Evolutionary conservation across 2,797 vertebrate genomes (phyloP).

Genomic region (Microtus obscurus): DNA sequence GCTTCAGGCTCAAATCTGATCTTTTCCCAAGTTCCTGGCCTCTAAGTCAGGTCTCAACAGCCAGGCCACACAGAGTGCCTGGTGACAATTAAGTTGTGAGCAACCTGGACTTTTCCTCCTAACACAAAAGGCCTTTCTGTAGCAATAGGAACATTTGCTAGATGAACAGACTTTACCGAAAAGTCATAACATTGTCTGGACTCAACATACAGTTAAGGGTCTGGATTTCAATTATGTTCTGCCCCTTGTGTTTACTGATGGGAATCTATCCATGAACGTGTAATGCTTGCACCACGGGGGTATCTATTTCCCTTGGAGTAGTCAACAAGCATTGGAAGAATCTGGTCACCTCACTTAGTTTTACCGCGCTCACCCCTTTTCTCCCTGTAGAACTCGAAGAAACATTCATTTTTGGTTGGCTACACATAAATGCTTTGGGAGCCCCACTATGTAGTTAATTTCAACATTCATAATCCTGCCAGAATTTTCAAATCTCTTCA

Average conservation of each 20-base stretch:
- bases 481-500: constrained; percentile 49
- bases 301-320: neutral
- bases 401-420: constrained; percentile 2
- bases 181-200: constrained; percentile 40
- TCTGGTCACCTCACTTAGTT: constrained; percentile 37
- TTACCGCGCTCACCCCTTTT: constrained; percentile 51
- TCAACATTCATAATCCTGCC: constrained; percentile 56
- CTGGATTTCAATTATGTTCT: constrained; percentile 25
- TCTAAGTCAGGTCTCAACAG: neutral
- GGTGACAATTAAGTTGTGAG: constrained; percentile 42
- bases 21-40: neutral
- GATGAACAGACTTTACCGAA: neutral
- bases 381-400: neutral
- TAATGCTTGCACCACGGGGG: neutral
- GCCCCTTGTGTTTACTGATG: constrained; percentile 24
- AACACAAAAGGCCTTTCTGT: constrained; percentile 41
- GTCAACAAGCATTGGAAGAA: constrained; percentile 17
- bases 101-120: constrained; percentile 38
- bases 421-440: constrained; percentile 52
- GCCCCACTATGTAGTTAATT: constrained; percentile 70
- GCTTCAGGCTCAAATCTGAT: neutral
- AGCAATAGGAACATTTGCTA: neutral
- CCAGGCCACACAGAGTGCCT: neutral
- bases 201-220: neutral
- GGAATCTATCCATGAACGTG: neutral